phyloP scores from a whole-genome alignment of 2,113 vertebrate genomes.

The Pachycephala philippinensis region DNA sequence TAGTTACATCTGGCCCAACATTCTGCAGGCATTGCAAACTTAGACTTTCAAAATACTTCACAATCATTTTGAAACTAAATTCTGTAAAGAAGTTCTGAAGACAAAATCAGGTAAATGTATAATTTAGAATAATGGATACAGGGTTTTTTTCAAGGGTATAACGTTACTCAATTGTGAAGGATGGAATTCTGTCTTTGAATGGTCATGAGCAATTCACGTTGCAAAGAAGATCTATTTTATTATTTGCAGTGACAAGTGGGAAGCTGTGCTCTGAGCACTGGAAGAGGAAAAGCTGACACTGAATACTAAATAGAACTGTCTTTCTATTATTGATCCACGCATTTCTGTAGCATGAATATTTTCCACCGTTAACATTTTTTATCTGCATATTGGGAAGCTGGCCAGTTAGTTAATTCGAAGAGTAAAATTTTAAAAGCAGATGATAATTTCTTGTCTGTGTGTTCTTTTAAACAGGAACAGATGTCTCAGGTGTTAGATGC shows the following conservation, averaged over 20 bases:
- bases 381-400: not conserved
- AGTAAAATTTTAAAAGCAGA: not conserved
- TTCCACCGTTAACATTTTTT: not conserved
- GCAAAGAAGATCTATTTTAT: not conserved
- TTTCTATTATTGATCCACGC: not conserved
- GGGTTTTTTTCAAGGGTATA: not conserved
- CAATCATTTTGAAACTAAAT: not conserved
- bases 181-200: not conserved
- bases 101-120: not conserved
- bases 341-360: not conserved
- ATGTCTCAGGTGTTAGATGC: constrained; percentile 97
- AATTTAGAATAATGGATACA: not conserved
- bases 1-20: not conserved
- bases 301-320: not conserved
- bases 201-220: not conserved
- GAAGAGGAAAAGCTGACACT: not conserved
- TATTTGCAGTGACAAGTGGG: not conserved
- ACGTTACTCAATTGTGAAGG: not conserved
- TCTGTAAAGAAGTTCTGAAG: not conserved
- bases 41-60: not conserved
- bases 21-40: not conserved
- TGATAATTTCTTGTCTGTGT: not conserved
- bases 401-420: not conserved
- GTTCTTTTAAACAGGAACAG: constrained; percentile 82
- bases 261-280: not conserved